Base-by-base conservation (phyloP, 2,113 vertebrate species). In the Uria lomvia region DNA sequence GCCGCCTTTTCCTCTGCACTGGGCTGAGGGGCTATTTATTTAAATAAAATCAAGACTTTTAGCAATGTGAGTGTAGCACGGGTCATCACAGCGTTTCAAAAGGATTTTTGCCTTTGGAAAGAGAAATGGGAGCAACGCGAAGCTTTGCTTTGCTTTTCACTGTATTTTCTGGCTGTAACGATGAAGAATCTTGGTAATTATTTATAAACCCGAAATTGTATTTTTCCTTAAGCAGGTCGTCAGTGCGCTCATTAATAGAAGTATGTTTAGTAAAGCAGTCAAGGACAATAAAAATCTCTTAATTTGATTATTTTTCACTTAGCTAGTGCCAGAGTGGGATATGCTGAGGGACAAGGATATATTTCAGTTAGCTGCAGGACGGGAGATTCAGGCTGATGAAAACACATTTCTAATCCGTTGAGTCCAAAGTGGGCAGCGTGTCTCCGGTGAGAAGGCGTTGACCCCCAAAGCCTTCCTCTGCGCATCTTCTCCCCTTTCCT, bases 1-100 rank as follows among this genome's bases (percentile, higher is more conserved):
- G 15, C 23, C 3, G 3, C 7, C 38, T 73, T 52, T 26, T 47
- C 24, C 45, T 47, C 19, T n/a, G 9, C 20, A 3, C 7, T 27
- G 38, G 16, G 5, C 3, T 15, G 29, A 53, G n/a, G 34, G n/a
- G 12, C 43, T 24, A 6, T 80, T 66, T 47, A 8, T 59, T 34
- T 32, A 59, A 47, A 4, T 21, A 22, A 45, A 45, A 18, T 38
- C 21, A 16, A 21, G 45, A 7, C 7, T 59, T 55, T 18, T 6
- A 29, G 17, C 16, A 30, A 10, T n/a, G 50, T 0, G 6, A 11
- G 17, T 11, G 8, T 14, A 52, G 12, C 18, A 8, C 18, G 6
- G 20, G 24, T 26, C 68, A 19, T 62, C 17, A 1, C 6, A 26
- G 45, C 1, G 0, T 29, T 59, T n/a, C 59, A 32, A 47, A 15